Base-by-base conservation (phyloP, 2,113 vertebrate genomes). In the Tragelaphus scriptus region DNA sequence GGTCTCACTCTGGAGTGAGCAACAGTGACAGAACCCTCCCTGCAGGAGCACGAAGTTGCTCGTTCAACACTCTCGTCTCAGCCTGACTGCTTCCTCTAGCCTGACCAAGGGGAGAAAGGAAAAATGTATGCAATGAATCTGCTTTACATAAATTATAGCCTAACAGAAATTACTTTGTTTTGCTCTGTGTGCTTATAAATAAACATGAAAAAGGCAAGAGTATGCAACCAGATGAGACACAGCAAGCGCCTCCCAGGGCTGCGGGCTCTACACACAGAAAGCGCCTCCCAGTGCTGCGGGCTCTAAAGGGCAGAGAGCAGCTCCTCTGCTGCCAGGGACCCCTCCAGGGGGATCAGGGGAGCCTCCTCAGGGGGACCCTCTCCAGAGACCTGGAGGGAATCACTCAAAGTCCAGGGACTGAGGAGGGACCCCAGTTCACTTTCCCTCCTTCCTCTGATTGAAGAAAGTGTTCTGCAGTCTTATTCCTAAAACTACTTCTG, bases 1-100 rank as follows among this genome's bases (percentile, higher is more conserved):
- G 4, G 40, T 40, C 40, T 40, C 40, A 40, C 40, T 40, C 40
- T 40, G 40, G 40, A 40, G 40, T 40, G 40, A 40, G 40, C 40
- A 40, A 40, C 40, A 40, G 2, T 26, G 21, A 21, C 21, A 4
- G 4, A 44, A 9, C 21, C 32, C 55, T 32, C 68, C 15, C 49
- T 21, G 58, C 0, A 65, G 26, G 53, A 58, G 25, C 1, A 0
- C 0, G 5, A 63, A 30, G 85, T 4, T 17, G 26, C 85, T 51
- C 75, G 19, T 5, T 26, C 63, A 55, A 9, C 40, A 59, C n/a
- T 21, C 47, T 10, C 17, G 17, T 49, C 5, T 7, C 17, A 30
- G 58, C 12, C 40, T 3, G 5, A 17, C 2, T 7, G n/a, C 63
- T 15, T 80, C 81, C 59, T 32, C 59, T 7, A 23, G 55, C 26